phyloP scores from a whole-genome alignment of 1,140 invertebrate genomes.

The Nylanderia fulva region DNA sequence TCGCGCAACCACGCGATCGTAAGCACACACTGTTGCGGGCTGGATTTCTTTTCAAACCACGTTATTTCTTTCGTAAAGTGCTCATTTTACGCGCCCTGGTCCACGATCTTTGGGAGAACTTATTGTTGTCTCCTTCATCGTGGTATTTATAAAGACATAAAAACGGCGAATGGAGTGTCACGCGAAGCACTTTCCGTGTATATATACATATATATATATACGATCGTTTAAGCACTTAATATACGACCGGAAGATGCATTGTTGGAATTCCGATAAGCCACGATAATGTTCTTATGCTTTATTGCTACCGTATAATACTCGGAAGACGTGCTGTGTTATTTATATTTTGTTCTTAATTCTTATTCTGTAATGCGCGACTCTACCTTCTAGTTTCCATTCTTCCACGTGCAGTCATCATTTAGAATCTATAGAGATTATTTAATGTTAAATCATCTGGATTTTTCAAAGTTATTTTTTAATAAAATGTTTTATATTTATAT shows the following conservation, averaged over 20 bases:
- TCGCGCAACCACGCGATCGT: constrained; percentile 23
- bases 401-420: neutral
- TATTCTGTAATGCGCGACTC: neutral
- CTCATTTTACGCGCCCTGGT: constrained; percentile 41
- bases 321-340: neutral
- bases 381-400: neutral
- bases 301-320: constrained; percentile 19
- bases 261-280: constrained; percentile 45
- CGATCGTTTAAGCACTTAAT: constrained; percentile 47
- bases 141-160: constrained; percentile 57
- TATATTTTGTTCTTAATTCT: constrained; percentile 12
- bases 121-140: neutral
- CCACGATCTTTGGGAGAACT: constrained; percentile 9
- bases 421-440: neutral
- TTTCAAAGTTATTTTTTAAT: neutral
- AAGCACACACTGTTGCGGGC: constrained; percentile 31
- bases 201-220: too few species aligned
- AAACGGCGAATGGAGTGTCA: constrained; percentile 29
- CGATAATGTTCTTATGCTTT: constrained; percentile 49
- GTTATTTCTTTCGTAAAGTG: constrained; percentile 23
- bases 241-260: constrained; percentile 47
- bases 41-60: constrained; percentile 64
- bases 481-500: too few species aligned
- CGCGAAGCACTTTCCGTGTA: constrained; percentile 1
- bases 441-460: neutral